A percentile compares a stretch with the other conserved stretches of the same genome.
phyloP scores from a whole-genome alignment of 2,888 invertebrate genomes.

The Tetropium fuscum region DNA sequence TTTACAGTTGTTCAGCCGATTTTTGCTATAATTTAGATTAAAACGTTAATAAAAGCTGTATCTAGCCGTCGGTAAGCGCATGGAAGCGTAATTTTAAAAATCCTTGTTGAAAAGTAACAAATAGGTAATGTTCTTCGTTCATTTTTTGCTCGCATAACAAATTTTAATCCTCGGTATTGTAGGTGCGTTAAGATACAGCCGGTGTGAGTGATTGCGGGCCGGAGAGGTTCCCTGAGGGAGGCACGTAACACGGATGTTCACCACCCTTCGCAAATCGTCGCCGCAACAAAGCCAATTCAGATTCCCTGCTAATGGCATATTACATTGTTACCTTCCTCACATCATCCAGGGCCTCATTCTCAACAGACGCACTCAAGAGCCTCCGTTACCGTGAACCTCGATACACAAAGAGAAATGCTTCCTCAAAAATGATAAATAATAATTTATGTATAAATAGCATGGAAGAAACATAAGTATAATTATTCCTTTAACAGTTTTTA shows the following conservation, averaged over 20 bases:
- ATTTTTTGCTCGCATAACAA: too few species aligned
- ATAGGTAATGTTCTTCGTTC: too few species aligned
- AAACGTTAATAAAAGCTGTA: too few species aligned
- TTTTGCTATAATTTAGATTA: too few species aligned
- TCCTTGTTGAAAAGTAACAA: too few species aligned
- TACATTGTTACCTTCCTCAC: conserved; percentile 67
- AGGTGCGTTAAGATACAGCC: conserved; percentile 9
- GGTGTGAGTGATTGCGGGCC: conserved; percentile 22
- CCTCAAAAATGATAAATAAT: conserved; percentile 1
- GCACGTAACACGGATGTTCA: conserved; percentile 43
- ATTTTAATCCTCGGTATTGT: conserved; percentile 10
- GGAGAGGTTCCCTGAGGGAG: conserved; percentile 35
- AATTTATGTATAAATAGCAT: neutral
- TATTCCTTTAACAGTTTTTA: too few species aligned
- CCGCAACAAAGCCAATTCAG: conserved; percentile 67
- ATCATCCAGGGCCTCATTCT: conserved; percentile 50
- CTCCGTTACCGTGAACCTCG: conserved; percentile 45
- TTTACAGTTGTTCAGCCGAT: too few species aligned
- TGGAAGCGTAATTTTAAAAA: too few species aligned
- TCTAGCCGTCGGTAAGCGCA: too few species aligned
- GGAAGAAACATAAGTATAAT: neutral
- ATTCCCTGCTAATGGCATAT: conserved; percentile 68
- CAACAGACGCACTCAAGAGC: conserved; percentile 56
- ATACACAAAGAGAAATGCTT: conserved; percentile 25
- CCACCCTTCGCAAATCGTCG: conserved; percentile 54